Base-by-base conservation (phyloP, 2,888 invertebrate species). In the Drosophila antonietae region DNA sequence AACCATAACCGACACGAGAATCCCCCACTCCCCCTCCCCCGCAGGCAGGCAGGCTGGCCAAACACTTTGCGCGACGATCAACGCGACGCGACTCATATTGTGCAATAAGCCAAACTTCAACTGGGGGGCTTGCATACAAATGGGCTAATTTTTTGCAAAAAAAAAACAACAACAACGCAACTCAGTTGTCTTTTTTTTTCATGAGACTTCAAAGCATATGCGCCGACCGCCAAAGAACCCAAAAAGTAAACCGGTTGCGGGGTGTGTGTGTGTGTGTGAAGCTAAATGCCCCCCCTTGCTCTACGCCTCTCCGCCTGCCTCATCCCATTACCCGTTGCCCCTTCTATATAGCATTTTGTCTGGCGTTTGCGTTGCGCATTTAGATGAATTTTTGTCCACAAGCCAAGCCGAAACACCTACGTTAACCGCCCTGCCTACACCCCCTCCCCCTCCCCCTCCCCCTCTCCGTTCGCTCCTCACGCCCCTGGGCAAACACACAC, bases 1-100 rank as follows among this genome's bases (percentile, higher is more conserved):
- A 91, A 82, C 91, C 82, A 91, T 91, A 91, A 91, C 84, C 90
- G 79, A 90, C 91, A 90, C 91, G 90, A 91, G 91, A 87, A 88
- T 74, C 74, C 28, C 28, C 28, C 23, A 23, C 23, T 3, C 23
- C 23, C 23, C 23, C 23, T 0, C 3, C 28, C 28, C 6, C 28
- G 6, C 3, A 28, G 28, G 3, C 28, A 1, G 59, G 49, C 59
- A 1, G 20, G 20, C 20, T 20, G 20, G 20, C 20, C 20, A 10
- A 82, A 79, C 85, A 49, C 49, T 39, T 31, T n/a, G n/a, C 47
- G 3, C 47, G 23, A 15, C 47, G 46, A 3, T 57, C 83, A 81
- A 81, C 85, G 80, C 69, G 49, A 49, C 85, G 83, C 28, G 28
- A 28, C 83, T 71, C 74, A 81, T 88, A 84, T 84, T 84, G 84